phyloP scores from a whole-genome alignment of 2,113 vertebrate species.

The Elgaria multicarinata region DNA sequence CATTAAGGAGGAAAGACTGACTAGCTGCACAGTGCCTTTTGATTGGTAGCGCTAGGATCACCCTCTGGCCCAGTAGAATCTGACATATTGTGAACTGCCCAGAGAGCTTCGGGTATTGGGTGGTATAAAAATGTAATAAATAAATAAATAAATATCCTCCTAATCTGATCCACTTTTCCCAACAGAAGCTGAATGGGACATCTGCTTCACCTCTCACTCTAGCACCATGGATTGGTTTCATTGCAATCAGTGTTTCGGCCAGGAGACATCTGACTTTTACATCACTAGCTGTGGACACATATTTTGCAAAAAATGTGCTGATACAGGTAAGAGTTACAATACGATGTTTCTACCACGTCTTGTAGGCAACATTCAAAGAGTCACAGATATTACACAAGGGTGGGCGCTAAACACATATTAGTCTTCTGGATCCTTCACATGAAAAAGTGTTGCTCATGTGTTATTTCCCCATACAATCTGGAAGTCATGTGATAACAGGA shows the following conservation, averaged over 20 bases:
- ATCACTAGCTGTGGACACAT: constrained; percentile 89
- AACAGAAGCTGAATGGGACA: neutral
- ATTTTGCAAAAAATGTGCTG: constrained; percentile 83
- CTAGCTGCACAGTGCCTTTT: too few species aligned
- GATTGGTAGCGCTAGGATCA: too few species aligned
- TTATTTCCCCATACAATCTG: neutral
- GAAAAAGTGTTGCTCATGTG: neutral
- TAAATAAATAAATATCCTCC: too few species aligned
- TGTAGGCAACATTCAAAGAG: constrained; percentile 1
- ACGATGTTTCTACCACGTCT: constrained; percentile 30
- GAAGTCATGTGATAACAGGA: neutral
- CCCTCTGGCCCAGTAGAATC: neutral
- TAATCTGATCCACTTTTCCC: neutral
- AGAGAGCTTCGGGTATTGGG: too few species aligned
- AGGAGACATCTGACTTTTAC: constrained; percentile 74
- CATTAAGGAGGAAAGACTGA: too few species aligned
- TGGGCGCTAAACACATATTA: neutral
- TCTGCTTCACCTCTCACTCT: constrained; percentile 25
- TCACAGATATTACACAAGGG: neutral
- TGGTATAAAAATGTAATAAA: too few species aligned
- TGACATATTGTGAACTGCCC: too few species aligned
- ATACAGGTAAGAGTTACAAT: constrained; percentile 71
- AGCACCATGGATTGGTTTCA: constrained; percentile 90
- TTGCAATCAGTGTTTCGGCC: constrained; percentile 85
- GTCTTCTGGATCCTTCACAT: neutral